phyloP scores from a whole-genome alignment of 2,888 invertebrate species.

The Diaphora mendica region DNA sequence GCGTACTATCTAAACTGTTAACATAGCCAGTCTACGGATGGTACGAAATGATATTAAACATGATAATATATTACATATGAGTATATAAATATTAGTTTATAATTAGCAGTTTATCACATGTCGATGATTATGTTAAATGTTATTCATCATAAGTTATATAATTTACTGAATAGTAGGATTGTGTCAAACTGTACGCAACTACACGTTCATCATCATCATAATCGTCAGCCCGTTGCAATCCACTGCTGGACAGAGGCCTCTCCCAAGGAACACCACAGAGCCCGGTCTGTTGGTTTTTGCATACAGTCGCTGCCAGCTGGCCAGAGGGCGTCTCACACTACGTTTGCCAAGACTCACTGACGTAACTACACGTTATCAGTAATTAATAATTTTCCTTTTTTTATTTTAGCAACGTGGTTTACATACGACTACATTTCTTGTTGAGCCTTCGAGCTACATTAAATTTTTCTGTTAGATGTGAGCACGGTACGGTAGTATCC shows the following conservation, averaged over 20 bases:
- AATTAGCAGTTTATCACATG: neutral
- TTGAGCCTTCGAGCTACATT: neutral
- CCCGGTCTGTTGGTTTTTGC: too few species aligned
- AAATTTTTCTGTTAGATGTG: neutral
- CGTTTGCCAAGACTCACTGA: too few species aligned
- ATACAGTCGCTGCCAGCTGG: too few species aligned
- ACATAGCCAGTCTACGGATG: slow-evolving; percentile 3
- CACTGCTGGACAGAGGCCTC: too few species aligned
- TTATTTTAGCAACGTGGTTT: neutral
- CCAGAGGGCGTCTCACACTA: too few species aligned
- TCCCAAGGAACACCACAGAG: too few species aligned
- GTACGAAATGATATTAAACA: slow-evolving; percentile 3
- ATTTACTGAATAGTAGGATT: neutral
- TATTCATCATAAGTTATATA: neutral
- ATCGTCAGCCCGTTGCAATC: too few species aligned
- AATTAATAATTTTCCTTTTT: neutral
- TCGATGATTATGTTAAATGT: neutral
- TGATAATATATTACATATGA: neutral
- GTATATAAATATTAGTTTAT: neutral
- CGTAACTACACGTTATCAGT: neutral
- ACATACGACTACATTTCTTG: neutral
- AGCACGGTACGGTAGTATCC: neutral
- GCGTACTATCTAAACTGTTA: slow-evolving; percentile 24
- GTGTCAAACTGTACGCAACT: neutral
- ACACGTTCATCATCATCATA: too few species aligned